These are phyloP conservation scores for Phorcus lineatus DNA, from an alignment of 2,888 invertebrate genomes.

Conservation along the genomic window DNA sequence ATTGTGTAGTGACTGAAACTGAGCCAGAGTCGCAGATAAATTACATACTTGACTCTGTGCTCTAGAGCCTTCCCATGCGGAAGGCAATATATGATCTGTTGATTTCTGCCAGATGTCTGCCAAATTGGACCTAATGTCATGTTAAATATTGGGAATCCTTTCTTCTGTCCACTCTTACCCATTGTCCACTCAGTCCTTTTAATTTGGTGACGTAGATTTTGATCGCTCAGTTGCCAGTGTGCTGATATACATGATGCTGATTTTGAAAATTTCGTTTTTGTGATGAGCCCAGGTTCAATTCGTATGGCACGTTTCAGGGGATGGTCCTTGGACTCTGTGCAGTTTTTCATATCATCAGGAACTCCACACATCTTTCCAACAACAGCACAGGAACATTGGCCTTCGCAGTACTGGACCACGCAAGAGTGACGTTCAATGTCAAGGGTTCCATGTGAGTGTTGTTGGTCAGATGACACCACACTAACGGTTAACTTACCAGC, in stretches of 20 bases:
- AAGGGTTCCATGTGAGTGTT: constrained; percentile 23
- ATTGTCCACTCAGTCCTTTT: constrained; percentile 49
- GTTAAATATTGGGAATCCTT: constrained; percentile 46
- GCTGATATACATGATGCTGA: constrained; percentile 41
- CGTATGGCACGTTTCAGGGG: background rate
- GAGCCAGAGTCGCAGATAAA: constrained; percentile 47
- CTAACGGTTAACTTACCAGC: background rate
- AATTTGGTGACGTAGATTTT: background rate
- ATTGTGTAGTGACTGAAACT: constrained; percentile 25
- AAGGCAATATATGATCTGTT: constrained; percentile 38
- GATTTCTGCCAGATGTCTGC: constrained; percentile 42
- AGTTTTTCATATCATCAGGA: background rate
- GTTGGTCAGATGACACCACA: background rate
- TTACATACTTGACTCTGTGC: constrained; percentile 35
- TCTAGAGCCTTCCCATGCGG: constrained; percentile 28
- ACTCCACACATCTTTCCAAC: constrained; percentile 38
- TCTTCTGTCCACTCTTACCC: constrained; percentile 32
- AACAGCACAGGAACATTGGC: constrained; percentile 44
- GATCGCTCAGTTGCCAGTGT: constrained; percentile 31
- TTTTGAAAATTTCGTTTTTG: background rate
- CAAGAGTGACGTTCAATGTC: constrained; percentile 43
- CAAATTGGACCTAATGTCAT: constrained; percentile 38
- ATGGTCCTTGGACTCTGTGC: background rate
- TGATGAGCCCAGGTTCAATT: background rate
- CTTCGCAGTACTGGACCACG: constrained; percentile 35